A percentile compares a stretch with the other conserved stretches of the same genome.
These are phyloP conservation scores for Strigamia maritima DNA, from an alignment of 2,888 invertebrate species.

Conservation along the genomic window DNA sequence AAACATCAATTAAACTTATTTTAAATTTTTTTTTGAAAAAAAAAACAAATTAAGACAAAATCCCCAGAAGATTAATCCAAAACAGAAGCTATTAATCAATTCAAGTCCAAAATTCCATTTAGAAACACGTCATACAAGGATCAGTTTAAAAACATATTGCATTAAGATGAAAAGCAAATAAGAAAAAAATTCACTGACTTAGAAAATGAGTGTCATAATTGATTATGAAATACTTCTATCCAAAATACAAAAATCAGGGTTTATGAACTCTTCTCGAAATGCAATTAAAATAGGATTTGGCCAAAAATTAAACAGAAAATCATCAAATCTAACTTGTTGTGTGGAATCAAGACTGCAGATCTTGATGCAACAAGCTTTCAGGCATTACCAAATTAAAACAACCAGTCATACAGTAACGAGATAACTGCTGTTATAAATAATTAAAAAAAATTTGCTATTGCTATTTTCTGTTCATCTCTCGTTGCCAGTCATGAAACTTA, in stretches of 20 bases:
- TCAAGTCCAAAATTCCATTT: neutral
- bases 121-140: neutral
- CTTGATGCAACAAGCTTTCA: no score
- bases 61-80: neutral
- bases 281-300: neutral
- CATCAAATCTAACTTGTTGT: no score
- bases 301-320: neutral
- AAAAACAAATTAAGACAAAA: neutral
- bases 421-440: no score
- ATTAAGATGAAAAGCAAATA: neutral
- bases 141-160: neutral
- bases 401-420: no score
- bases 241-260: neutral
- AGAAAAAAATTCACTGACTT: neutral
- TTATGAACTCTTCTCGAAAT: neutral
- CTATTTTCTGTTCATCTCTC: no score
- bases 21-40: neutral
- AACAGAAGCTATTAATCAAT: slow-evolving; percentile 6
- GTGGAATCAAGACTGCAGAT: no score
- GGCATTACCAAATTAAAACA: no score
- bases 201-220: neutral
- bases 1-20: neutral
- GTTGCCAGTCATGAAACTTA: no score
- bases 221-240: neutral
- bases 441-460: no score